Percentiles rank a stretch among this genome's conserved stretches.
These are phyloP conservation scores for Phyllopteryx taeniolatus DNA, from an alignment of 2,113 vertebrate genomes.

Conservation along the genomic window DNA sequence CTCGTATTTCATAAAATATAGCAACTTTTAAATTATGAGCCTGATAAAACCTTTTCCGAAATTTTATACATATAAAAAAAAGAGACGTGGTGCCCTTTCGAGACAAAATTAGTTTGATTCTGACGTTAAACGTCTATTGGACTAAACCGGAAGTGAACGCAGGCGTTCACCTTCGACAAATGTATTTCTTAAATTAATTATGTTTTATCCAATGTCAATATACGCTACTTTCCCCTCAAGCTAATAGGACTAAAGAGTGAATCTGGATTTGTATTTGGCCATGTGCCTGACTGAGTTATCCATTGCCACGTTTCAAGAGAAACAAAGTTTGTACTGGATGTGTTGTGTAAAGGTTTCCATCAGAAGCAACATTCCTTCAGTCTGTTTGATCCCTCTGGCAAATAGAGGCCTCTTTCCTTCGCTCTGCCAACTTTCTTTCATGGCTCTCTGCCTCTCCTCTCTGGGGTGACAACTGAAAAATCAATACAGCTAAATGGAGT, in stretches of 20 bases:
- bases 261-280: slow-evolving; percentile 15
- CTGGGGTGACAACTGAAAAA: slow-evolving; percentile 70
- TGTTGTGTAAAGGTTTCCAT: slow-evolving; percentile 31
- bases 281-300: slow-evolving; percentile 30
- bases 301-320: slow-evolving; percentile 22
- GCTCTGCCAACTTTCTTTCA: slow-evolving; percentile 47
- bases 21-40: too few relatives aligned
- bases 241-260: not conserved
- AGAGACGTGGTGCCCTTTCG: too few relatives aligned
- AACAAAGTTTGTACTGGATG: slow-evolving; percentile 18
- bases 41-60: too few relatives aligned
- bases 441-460: slow-evolving; percentile 37
- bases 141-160: too few relatives aligned
- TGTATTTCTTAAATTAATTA: too few relatives aligned
- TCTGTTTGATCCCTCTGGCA: slow-evolving; percentile 45
- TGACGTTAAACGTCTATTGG: too few relatives aligned
- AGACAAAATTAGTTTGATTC: too few relatives aligned
- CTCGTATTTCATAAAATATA: too few relatives aligned
- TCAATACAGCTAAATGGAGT: slow-evolving; percentile 79
- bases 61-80: too few relatives aligned
- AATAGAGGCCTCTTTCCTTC: slow-evolving; percentile 40
- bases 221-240: not conserved
- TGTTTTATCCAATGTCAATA: too few relatives aligned
- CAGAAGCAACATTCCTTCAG: slow-evolving; percentile 54
- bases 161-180: too few relatives aligned